phyloP scores from a whole-genome alignment of 2,113 vertebrate species.

The Ariopsis seemanni region DNA sequence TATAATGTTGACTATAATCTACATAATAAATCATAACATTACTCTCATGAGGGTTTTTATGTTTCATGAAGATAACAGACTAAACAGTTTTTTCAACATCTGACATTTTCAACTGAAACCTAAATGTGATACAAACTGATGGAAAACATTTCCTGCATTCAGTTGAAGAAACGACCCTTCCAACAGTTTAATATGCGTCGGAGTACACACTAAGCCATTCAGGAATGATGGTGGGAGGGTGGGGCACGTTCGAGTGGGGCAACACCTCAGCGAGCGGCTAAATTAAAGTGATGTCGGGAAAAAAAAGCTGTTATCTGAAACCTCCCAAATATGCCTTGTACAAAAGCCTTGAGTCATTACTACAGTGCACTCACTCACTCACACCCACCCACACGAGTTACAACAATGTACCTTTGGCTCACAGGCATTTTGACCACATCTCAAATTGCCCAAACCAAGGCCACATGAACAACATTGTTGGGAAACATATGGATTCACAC shows the following conservation, averaged over 20 bases:
- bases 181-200: not conserved
- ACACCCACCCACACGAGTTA: not conserved
- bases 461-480: not conserved
- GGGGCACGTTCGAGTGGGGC: not conserved
- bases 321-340: slow-evolving; percentile 1
- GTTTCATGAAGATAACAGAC: not conserved
- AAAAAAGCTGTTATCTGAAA: slow-evolving; percentile 42
- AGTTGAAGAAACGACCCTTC: not conserved
- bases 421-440: slow-evolving; percentile 10
- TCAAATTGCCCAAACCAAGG: not conserved
- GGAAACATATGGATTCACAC: not conserved
- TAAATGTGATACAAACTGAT: not conserved
- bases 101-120: not conserved
- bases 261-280: not conserved
- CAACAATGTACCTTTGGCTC: not conserved
- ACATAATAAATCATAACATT: not conserved
- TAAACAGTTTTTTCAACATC: not conserved
- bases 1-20: not conserved
- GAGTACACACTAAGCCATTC: not conserved
- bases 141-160: not conserved
- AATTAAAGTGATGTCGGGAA: slow-evolving; percentile 15
- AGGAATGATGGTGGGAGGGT: not conserved
- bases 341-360: slow-evolving; percentile 17
- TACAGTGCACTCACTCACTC: not conserved
- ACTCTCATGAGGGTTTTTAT: not conserved